Evolutionary conservation across 1,140 invertebrate species (phyloP), one percentile per base, ranked within the genome.

Genomic region (Neodiprion pinetum): DNA sequence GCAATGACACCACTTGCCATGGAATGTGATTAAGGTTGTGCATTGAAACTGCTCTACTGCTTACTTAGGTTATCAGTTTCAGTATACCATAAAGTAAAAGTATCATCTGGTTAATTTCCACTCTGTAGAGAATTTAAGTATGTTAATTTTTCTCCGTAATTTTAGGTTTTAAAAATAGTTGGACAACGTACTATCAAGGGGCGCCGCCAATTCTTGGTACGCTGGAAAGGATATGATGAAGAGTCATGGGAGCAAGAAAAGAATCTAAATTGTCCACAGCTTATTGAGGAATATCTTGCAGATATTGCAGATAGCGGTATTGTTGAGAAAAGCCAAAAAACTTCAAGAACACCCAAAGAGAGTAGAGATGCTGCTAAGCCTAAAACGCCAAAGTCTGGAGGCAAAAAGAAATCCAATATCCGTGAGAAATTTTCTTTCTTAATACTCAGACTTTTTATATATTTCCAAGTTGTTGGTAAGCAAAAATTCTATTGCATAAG

Each of bases 181-280:
- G 91, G 90, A 73, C 90, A 93, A 12, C 94, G 94, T 79, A 91
- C 87, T 11, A 90, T 92, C 14, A 92, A 92, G 82, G 93, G 93
- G 0, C 91, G 92, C 61, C 87, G 91, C 3, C 91, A 94, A 80
- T 96, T 95, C 83, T 88, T 94, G 21, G 94, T 97, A 1, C 89
- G 94, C 76, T 97, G 95, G 95, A 95, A 95, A 80, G 95, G 95
- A 0, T 96, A 95, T 82, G 89, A 89, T 61, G 89, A 91, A 50
- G 95, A 96, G 82, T 95, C 94, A 0, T 96, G 95, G 95, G 94
- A 96, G 82, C 91, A 93, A 1, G 93, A 95, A 80, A 91, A 92
- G 48, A 94, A 94, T 72, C 82, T 96, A 0, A 92, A 91, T 70
- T 95, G 94, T 82, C 87, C 90, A 3, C 90, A 92, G 17, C 81